These are phyloP conservation scores for Enteromius argenteus DNA, from an alignment of 2,797 vertebrate genomes.

Conservation along the genomic window DNA sequence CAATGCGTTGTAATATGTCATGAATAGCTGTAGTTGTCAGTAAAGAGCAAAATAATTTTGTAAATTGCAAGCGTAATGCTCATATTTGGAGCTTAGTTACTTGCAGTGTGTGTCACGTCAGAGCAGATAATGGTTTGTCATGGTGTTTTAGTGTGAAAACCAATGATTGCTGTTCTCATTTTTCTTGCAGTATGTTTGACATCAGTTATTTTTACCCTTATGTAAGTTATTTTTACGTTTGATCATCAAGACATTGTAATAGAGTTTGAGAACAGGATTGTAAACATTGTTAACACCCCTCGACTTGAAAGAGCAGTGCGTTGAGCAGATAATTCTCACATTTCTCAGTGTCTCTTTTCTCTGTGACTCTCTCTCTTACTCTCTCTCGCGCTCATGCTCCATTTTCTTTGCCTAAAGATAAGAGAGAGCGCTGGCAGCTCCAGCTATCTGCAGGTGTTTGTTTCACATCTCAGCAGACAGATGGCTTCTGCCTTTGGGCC, in stretches of 20 bases:
- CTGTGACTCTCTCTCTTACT: background rate
- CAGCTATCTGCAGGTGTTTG: conserved; percentile 29
- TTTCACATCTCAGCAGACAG: conserved; percentile 57
- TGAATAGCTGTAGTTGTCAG: background rate
- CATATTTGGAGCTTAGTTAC: background rate
- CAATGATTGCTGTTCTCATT: conserved; percentile 1
- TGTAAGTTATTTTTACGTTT: background rate
- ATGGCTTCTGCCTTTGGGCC: conserved; percentile 41
- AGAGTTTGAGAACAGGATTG: conserved; percentile 12
- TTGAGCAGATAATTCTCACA: conserved; percentile 26
- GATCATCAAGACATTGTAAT: background rate
- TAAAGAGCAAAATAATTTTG: background rate
- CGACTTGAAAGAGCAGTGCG: conserved; percentile 21
- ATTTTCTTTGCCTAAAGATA: conserved; percentile 29
- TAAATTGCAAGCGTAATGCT: background rate
- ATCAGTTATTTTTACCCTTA: conserved; percentile 2
- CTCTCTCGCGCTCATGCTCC: background rate
- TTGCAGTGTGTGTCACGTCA: background rate
- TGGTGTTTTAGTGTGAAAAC: background rate
- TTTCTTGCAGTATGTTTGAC: background rate
- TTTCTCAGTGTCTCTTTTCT: conserved; percentile 25
- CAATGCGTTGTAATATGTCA: background rate
- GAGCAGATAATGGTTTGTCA: background rate
- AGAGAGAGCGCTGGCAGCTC: conserved; percentile 44
- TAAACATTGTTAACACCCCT: conserved; percentile 12